Base-by-base conservation (phyloP, 2,113 vertebrate genomes). In the Mus pahari region DNA sequence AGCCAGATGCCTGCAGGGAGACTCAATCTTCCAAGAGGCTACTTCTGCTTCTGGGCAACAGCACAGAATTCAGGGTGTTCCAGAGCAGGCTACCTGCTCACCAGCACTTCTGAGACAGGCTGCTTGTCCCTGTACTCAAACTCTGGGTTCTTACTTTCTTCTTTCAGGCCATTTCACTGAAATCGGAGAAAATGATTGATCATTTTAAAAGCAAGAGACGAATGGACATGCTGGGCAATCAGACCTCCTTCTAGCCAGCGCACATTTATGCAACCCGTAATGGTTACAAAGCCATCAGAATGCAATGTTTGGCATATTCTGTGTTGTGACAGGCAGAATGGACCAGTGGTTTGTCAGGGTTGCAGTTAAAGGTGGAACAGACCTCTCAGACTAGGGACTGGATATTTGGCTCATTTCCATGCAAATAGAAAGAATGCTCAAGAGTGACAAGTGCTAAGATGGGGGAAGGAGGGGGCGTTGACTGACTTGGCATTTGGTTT, bases 121-220 rank as follows among this genome's bases (percentile, higher is more conserved):
- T 68, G 89, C 93, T 95, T 68, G 91, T 93, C 71, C 94, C 87
- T 39, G 5, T 81, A 94, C 55, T 89, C 50, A 74, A 62, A 58
- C 74, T 73, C 86, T 33, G 66, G 90, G 86, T 58, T 94, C 31
- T 45, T 77, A 2, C 42, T 96, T 33, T 66, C 33, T 97, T 78
- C 0, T 97, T 98, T 96, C 90, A 97, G 94, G 66, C 58, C 50
- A 82, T 98, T 97, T 98, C 95, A 96, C 95, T 96, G 94, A 96
- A 97, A 98, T 94, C 92, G 4, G 94, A 97, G 97, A 84, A 87
- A 96, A 98, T 92, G 90, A 91, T 68, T 71, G 95, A 97, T 98
- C 71, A 91, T 90, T 96, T 92, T 75, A 90, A 97, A 97, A 97
- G 96, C 3, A 0, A 95, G 91, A 96, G 91, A 96, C 89, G 96